Percentiles rank a stretch among this genome's conserved stretches.
These are phyloP conservation scores for Poeciliopsis prolifica DNA, from an alignment of 2,113 vertebrate genomes.

Conservation along the genomic window DNA sequence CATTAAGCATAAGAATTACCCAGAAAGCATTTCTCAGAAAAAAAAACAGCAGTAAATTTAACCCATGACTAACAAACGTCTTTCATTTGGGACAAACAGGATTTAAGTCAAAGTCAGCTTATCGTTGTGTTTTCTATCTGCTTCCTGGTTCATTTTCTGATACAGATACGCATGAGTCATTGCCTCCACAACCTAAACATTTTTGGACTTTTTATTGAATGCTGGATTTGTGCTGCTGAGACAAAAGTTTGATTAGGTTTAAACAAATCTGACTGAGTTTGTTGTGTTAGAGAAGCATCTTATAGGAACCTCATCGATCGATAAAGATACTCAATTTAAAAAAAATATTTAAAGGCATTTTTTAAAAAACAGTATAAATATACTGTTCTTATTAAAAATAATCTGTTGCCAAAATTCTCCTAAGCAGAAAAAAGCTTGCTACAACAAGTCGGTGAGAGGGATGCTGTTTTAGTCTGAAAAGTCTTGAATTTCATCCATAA, in stretches of 20 bases:
- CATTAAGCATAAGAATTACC: background rate
- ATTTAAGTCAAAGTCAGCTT: background rate
- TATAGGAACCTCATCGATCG: too few species aligned
- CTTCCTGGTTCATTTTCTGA: background rate
- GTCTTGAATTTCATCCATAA: background rate
- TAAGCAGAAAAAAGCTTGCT: background rate
- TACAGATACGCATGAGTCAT: background rate
- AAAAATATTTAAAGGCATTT: background rate
- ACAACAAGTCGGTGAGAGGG: background rate
- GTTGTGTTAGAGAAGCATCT: too few species aligned
- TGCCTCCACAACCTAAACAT: background rate
- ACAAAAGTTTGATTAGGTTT: too few species aligned
- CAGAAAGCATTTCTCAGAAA: background rate
- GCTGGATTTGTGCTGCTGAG: background rate
- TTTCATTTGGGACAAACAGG: background rate
- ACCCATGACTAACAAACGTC: background rate
- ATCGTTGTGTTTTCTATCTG: background rate
- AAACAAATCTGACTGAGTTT: too few species aligned
- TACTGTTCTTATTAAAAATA: background rate
- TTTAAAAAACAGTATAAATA: background rate
- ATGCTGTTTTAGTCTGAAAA: background rate
- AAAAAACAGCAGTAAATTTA: background rate
- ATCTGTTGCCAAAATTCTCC: background rate
- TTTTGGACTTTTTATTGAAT: background rate
- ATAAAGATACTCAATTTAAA: background rate